Base-by-base conservation (phyloP, 2,113 vertebrate species). In the Atrichornis clamosus region DNA sequence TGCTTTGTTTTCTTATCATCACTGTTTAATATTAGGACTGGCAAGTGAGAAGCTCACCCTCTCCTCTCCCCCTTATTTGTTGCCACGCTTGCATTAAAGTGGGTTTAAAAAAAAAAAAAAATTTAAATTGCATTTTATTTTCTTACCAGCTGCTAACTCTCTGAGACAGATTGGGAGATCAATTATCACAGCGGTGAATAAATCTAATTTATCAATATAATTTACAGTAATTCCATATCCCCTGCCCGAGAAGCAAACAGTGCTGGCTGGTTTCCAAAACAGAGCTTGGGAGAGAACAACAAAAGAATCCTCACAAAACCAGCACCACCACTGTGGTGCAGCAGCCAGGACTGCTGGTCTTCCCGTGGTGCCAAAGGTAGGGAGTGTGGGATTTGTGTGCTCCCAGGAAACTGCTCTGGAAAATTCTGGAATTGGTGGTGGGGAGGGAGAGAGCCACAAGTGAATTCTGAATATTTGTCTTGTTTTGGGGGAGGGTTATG, bases 181-280 rank as follows among this genome's bases (percentile, higher is more conserved):
- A 98, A 97, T 98, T 98, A 98, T 98, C 97, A 97, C 97, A 98
- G 98, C 91, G 37, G 98, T 98, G 98, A 98, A 97, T 98, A 97
- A 98, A 98, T 98, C 97, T 98, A 97, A 98, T 98, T 98, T 98
- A 98, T 98, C 98, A 98, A 97, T 98, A 98, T 98, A 97, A 98
- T 97, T 98, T 96, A 98, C 77, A n/a, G 97, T 98, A 98, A 98
- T 98, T 98, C 97, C 94, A 95, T 97, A 97, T 97, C 97, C 97
- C 97, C 97, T 97, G 97, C 96, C 96, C 85, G 95, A 97, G 97
- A 97, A 97, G 95, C 96, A 98, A 98, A 97, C 78, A 95, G 95
- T 14, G 15, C 81, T 98, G 98, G 97, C 94, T 93, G 73, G 62
- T 96, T 89, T 91, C 97, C 98, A 98, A 50, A 75, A 9, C 41